These are phyloP conservation scores for Chlamydotis undulata DNA, from an alignment of 2,113 vertebrate species.

Conservation along the genomic window DNA sequence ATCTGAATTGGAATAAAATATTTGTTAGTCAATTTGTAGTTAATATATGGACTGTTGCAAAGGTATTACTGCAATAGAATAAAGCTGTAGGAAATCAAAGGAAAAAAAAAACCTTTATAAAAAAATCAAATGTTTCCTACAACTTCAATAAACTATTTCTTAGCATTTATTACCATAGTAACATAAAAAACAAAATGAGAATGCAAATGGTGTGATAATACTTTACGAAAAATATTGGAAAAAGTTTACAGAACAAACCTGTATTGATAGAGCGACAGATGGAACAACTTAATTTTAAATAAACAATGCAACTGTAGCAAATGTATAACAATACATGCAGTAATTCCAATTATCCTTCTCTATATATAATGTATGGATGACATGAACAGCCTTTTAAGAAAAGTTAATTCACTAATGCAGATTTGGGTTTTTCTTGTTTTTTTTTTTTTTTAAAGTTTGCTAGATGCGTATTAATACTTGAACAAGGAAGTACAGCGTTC, in stretches of 20 bases:
- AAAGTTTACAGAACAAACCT: not conserved
- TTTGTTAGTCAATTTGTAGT: not conserved
- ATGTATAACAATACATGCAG: not conserved
- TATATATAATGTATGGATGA: not conserved
- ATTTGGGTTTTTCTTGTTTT: not conserved
- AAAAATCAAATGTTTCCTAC: not conserved
- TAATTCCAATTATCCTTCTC: not conserved
- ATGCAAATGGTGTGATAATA: not conserved
- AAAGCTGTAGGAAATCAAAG: not conserved
- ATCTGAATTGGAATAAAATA: not conserved
- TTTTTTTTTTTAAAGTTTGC: not conserved
- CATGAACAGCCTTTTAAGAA: not conserved
- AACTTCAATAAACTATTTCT: not conserved
- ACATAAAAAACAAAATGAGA: not conserved
- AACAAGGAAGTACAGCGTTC: not conserved
- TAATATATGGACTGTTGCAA: not conserved
- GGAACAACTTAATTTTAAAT: not conserved
- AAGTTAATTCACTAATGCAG: not conserved
- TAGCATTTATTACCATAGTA: not conserved
- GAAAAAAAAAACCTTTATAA: not conserved
- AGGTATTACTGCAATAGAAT: not conserved
- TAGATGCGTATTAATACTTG: not conserved
- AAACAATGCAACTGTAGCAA: not conserved
- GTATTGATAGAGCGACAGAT: not conserved
- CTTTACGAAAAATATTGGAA: not conserved